Percentiles rank a stretch among this genome's conserved stretches.
phyloP scores from a whole-genome alignment of 2,113 vertebrate genomes.

The Halcyon senegalensis region DNA sequence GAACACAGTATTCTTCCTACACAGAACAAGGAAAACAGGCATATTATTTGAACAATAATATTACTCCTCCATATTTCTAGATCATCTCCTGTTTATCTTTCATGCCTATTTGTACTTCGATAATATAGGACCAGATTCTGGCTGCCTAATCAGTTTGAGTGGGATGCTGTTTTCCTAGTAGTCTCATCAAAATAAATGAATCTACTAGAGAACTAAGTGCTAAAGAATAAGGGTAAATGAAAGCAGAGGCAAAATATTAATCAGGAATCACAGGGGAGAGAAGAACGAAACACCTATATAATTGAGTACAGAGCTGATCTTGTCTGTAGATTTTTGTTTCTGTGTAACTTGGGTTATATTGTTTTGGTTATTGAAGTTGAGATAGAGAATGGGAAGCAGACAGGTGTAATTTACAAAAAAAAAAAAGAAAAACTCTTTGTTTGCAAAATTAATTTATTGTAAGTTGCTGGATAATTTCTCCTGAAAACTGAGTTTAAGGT shows the following conservation, averaged over 20 bases:
- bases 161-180: background rate
- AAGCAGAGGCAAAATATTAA: background rate
- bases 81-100: background rate
- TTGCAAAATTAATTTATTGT: slow-evolving; percentile 44
- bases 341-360: background rate
- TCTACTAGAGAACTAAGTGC: background rate
- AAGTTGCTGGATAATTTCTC: slow-evolving; percentile 23
- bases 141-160: background rate
- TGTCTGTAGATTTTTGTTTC: background rate
- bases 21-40: background rate
- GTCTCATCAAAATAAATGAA: background rate
- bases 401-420: background rate
- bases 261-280: background rate
- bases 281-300: background rate
- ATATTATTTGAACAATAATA: background rate
- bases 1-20: background rate
- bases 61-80: background rate
- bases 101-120: background rate
- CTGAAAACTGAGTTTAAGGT: slow-evolving; percentile 13
- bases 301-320: background rate
- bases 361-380: background rate
- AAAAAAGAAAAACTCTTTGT: background rate
- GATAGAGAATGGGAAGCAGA: background rate
- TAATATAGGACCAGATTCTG: background rate
- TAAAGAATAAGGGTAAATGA: background rate